Percentiles rank a stretch among this genome's conserved stretches.
phyloP scores from a whole-genome alignment of 2,888 invertebrate species.

The Celastrina argiolus region DNA sequence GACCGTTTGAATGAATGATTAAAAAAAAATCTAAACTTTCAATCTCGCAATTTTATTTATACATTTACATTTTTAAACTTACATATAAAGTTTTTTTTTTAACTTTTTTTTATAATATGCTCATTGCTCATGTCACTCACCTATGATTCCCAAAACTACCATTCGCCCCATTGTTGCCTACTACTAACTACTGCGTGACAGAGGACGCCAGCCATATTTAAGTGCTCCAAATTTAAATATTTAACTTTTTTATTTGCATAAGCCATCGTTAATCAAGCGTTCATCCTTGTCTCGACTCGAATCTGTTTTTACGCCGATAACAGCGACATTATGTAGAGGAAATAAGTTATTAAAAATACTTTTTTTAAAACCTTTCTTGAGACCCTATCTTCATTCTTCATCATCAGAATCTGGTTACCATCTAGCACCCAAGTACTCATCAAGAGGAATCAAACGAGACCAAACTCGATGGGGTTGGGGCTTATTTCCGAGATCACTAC shows the following conservation, averaged over 20 bases:
- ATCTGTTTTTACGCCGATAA: neutral
- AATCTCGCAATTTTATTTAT: no score
- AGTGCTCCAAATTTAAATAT: slow-evolving; percentile 14
- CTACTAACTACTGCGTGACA: slow-evolving; percentile 13
- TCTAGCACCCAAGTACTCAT: no score
- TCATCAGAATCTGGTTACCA: no score
- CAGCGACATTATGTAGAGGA: no score
- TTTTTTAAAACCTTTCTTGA: neutral
- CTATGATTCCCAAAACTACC: slow-evolving; percentile 56
- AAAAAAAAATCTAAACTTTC: no score
- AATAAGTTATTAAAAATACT: neutral
- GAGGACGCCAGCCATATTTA: neutral
- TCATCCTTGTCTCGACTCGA: neutral
- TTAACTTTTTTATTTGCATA: slow-evolving; percentile 16
- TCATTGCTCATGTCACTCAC: no score
- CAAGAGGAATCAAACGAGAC: no score
- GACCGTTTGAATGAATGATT: no score
- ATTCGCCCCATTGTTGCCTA: slow-evolving; percentile 51
- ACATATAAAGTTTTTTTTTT: neutral
- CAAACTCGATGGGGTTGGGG: no score
- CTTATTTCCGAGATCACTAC: no score
- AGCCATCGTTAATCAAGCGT: slow-evolving; percentile 5
- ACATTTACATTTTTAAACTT: no score
- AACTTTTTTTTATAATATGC: neutral
- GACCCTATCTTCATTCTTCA: no score